Evolutionary conservation across 2,113 vertebrate genomes (phyloP).

Genomic region (Poicephalus meyeri): DNA sequence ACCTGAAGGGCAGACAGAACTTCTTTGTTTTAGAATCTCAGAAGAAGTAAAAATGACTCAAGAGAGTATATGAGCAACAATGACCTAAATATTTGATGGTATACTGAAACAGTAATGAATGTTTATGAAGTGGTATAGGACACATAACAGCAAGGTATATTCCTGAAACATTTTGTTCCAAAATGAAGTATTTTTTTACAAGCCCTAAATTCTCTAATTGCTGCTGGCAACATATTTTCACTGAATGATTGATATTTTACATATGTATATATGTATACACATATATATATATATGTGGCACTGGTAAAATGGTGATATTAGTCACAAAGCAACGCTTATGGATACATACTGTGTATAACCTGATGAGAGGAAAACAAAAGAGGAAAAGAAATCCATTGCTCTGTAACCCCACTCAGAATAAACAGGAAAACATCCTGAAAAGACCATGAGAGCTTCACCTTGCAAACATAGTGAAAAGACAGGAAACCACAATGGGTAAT

Average conservation of each 20-base stretch:
- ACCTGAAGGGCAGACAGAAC: neutral
- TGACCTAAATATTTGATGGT: neutral
- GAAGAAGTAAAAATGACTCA: neutral
- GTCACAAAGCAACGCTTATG: neutral
- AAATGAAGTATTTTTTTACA: neutral
- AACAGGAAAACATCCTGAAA: neutral
- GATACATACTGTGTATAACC: neutral
- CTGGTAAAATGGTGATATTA: neutral
- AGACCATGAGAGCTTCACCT: neutral
- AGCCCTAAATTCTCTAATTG: neutral
- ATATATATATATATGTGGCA: neutral
- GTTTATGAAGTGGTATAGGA: neutral
- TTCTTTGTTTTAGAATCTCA: neutral
- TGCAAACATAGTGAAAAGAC: neutral
- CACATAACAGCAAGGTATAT: neutral
- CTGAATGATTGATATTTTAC: neutral
- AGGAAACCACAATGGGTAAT: neutral
- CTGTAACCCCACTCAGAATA: neutral
- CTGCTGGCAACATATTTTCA: neutral
- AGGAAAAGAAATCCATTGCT: neutral
- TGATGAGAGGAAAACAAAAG: neutral
- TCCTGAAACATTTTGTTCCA: neutral
- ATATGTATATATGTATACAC: neutral
- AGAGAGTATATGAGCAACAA: neutral
- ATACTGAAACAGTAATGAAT: neutral